Base-by-base conservation (phyloP, 2,113 vertebrate species). In the Poecilia latipinna region DNA sequence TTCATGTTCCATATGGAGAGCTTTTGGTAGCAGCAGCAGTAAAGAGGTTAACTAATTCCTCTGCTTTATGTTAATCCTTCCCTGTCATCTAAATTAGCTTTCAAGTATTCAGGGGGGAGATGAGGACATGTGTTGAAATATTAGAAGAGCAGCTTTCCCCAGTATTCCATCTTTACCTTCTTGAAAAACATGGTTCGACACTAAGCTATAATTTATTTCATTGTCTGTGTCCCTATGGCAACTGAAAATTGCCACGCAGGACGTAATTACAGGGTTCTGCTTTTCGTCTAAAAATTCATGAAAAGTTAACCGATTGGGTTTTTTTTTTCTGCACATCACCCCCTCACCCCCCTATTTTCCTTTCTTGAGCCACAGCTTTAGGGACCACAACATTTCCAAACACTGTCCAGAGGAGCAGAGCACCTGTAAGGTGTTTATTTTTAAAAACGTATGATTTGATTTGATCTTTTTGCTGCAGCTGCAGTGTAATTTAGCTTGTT, bases 151-250 rank as follows among this genome's bases (percentile, higher is more conserved):
- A 57, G 51, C 51, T 57, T 57, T 57, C 5, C 17, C 51, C 17
- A 48, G 65, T 61, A 4, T 65, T 48, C 32, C 61, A 44, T 35
- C 29, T 64, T 77, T n/a, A 42, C 42, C 63, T 17, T 62, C 4
- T 64, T 62, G 3, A 42, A 31, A 31, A 71, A 37, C 33, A 75
- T 61, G 26, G 37, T 22, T 39, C n/a, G 76, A 72, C 37, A 37
- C 35, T 13, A 10, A 44, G 35, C 28, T 51, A 65, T 83, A 86
- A 86, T 82, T 88, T 76, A 87, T 79, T 85, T 48, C 44, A 66
- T 82, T 82, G 70, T 82, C 82, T 68, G 65, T 66, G 74, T 93
- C 68, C 32, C 92, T 70, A 90, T 91, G 76, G 80, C 87, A 92
- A 92, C 90, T 70, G 51, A 26, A 86, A 80, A 88, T 89, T 68